Conservation (phyloP, 2,113 vertebrate species). For the Isichthys henryi region DNA sequence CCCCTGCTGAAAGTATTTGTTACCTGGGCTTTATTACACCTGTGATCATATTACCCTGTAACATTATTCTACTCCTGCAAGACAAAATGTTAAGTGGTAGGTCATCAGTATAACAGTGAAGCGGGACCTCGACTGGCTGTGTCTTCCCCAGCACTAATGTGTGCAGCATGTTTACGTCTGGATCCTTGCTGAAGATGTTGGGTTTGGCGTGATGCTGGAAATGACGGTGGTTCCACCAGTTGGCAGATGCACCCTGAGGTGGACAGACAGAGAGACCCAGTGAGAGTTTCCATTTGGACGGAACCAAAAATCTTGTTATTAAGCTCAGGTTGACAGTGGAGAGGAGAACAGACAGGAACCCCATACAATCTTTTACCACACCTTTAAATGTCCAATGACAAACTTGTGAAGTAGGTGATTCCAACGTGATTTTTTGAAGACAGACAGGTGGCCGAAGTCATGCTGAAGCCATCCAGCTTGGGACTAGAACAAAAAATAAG, state of each 20-base stretch:
- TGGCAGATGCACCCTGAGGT: slow-evolving; percentile 80
- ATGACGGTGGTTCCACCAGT: slow-evolving; percentile 97
- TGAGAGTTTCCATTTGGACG: not conserved
- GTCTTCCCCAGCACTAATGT: slow-evolving; percentile 76
- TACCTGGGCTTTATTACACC: not conserved
- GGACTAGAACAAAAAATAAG: slow-evolving; percentile 47
- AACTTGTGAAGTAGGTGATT: slow-evolving; percentile 86
- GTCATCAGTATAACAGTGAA: not conserved
- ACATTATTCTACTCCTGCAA: not conserved
- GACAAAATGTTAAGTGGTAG: not conserved
- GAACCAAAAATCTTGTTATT: not conserved
- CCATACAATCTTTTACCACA: slow-evolving; percentile 9
- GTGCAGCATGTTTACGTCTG: slow-evolving; percentile 85
- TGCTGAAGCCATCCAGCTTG: slow-evolving; percentile 95
- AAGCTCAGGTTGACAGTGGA: not conserved
- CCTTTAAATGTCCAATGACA: slow-evolving; percentile 89
- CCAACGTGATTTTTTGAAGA: slow-evolving; percentile 80
- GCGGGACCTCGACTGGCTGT: slow-evolving; percentile 77
- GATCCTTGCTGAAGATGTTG: slow-evolving; percentile 85
- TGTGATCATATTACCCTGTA: not conserved
- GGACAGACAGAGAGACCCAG: not conserved
- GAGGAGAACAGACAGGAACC: not conserved
- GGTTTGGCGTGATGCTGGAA: slow-evolving; percentile 94
- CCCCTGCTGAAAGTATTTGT: not conserved
- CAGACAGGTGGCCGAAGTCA: slow-evolving; percentile 90